Percentiles rank a stretch among this genome's conserved stretches.
These are phyloP conservation scores for Montipora cactus DNA, from an alignment of 64 coral and sea anemone genomes.

Conservation along the genomic window DNA sequence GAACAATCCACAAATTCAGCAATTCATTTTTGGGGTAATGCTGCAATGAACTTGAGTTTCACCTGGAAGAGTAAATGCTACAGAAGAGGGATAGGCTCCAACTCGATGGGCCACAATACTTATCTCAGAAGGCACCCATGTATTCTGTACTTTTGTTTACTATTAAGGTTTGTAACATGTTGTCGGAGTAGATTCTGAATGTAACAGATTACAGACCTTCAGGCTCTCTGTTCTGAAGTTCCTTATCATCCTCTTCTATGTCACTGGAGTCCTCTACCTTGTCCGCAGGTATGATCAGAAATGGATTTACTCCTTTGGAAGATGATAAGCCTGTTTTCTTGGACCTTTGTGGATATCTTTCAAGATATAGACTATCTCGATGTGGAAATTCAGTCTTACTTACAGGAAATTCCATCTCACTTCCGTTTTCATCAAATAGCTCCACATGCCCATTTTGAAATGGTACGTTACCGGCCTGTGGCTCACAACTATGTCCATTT, in stretches of 20 bases:
- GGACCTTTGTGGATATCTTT: not conserved
- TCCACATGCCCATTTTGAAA: slow-evolving; percentile 53
- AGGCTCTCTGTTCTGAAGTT: not conserved
- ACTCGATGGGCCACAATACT: too few species aligned
- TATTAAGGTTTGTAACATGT: too few species aligned
- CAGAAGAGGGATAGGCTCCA: too few species aligned
- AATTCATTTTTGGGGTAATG: too few species aligned
- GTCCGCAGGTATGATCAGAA: slow-evolving; percentile 36
- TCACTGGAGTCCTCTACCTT: not conserved
- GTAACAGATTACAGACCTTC: not conserved
- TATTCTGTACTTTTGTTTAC: too few species aligned
- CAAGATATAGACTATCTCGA: slow-evolving; percentile 23
- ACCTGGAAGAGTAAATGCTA: too few species aligned
- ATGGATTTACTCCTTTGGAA: slow-evolving; percentile 28
- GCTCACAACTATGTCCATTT: slow-evolving; percentile 31
- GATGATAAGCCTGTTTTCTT: not conserved
- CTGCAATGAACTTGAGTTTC: too few species aligned
- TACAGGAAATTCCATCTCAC: not conserved
- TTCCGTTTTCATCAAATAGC: slow-evolving; percentile 23
- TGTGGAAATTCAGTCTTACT: slow-evolving; percentile 11
- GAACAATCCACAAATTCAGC: too few species aligned
- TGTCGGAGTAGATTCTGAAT: not conserved
- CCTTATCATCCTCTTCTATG: not conserved
- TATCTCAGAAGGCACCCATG: too few species aligned
- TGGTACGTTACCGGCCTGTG: not conserved